A percentile compares a stretch with the other conserved stretches of the same genome.
Conservation (phyloP, 2,888 invertebrate species). For the Coelopa pilipes region DNA sequence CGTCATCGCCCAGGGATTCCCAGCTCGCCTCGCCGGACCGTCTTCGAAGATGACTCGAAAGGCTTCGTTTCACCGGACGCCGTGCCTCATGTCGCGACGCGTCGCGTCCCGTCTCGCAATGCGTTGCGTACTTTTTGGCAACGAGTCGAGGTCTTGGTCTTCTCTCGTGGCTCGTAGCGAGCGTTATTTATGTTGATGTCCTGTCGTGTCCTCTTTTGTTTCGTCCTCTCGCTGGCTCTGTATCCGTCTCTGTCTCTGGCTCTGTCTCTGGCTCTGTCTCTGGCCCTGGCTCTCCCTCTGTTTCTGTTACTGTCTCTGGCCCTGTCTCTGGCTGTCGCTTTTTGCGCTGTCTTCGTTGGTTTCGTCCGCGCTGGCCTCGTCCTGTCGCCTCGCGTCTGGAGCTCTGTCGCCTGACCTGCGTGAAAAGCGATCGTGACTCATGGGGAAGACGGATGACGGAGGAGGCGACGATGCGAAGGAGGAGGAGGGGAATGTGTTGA, state of each 20-base stretch:
- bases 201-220: neutral
- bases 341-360: too few relatives aligned
- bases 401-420: neutral
- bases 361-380: neutral
- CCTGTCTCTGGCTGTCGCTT: too few relatives aligned
- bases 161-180: conserved; percentile 28
- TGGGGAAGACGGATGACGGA: neutral
- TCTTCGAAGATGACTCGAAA: neutral
- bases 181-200: conserved; percentile 36
- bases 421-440: conserved; percentile 34
- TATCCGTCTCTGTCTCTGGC: too few relatives aligned
- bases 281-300: too few relatives aligned
- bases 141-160: conserved; percentile 39
- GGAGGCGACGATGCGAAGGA: too few relatives aligned
- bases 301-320: too few relatives aligned
- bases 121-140: conserved; percentile 45
- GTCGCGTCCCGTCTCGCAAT: neutral
- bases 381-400: neutral
- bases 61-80: conserved; percentile 1
- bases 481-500: too few relatives aligned
- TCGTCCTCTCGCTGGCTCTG: too few relatives aligned
- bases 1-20: neutral
- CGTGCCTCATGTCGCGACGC: neutral
- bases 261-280: too few relatives aligned
- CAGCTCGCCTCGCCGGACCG: neutral